Evolutionary conservation across 2,797 vertebrate species (phyloP).

Genomic region (Enteromius argenteus): DNA sequence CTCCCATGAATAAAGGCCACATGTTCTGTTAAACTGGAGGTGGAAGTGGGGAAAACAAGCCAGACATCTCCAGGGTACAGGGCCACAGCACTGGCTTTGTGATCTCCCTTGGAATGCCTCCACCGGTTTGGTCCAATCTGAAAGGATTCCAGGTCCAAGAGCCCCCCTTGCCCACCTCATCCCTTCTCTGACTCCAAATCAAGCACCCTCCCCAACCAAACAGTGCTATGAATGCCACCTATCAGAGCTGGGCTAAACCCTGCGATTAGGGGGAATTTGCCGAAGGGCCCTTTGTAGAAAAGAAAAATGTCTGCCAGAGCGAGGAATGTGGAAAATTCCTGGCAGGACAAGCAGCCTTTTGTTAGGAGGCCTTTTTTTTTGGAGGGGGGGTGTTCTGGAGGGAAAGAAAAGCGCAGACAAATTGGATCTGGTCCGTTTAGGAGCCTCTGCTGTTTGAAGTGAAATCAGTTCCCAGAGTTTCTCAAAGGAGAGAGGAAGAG

Average conservation of each 20-base stretch:
- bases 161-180: conserved; percentile 22
- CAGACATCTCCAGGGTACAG: conserved; percentile 65
- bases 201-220: conserved; percentile 78
- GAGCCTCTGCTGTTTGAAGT: conserved; percentile 85
- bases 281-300: conserved; percentile 93
- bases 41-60: conserved; percentile 61
- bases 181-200: conserved; percentile 74
- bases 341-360: conserved; percentile 94
- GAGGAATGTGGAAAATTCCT: conserved; percentile 97
- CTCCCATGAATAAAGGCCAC: conserved; percentile 68
- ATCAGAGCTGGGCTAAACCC: conserved; percentile 90
- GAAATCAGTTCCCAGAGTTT: conserved; percentile 80
- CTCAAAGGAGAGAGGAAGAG: conserved; percentile 62
- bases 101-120: conserved; percentile 80
- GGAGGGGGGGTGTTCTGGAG: conserved; percentile 82
- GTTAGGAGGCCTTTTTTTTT: conserved; percentile 80
- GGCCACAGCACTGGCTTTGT: conserved; percentile 79
- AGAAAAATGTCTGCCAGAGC: conserved; percentile 94
- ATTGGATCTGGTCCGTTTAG: conserved; percentile 82
- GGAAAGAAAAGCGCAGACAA: conserved; percentile 92
- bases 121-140: conserved; percentile 81
- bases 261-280: conserved; percentile 94
- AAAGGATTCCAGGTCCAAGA: conserved; percentile 77
- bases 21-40: conserved; percentile 70
- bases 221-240: conserved; percentile 92